Conservation (phyloP, 1,140 invertebrate genomes). For the Patella vulgata region DNA sequence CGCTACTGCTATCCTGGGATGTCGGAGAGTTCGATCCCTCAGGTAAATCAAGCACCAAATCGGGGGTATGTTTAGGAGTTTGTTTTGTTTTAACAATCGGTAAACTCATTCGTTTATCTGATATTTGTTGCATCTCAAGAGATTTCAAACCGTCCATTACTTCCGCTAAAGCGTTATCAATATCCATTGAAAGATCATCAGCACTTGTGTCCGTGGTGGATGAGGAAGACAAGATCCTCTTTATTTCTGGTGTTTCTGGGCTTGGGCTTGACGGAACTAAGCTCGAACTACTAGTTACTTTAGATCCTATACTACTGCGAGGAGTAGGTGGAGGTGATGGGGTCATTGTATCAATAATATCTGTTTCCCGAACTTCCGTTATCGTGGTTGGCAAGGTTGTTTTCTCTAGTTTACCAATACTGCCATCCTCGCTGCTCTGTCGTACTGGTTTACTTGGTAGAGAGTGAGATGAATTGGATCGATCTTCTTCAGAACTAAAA, state of each 20-base stretch:
- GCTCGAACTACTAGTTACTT: slow-evolving; percentile 23
- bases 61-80: slow-evolving; percentile 77
- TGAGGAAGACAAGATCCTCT: slow-evolving; percentile 4
- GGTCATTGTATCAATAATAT: slow-evolving; percentile 31
- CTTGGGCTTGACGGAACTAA: neutral
- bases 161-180: slow-evolving; percentile 62
- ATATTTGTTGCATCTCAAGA: slow-evolving; percentile 57
- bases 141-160: slow-evolving; percentile 61
- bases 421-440: slow-evolving; percentile 33
- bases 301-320: slow-evolving; percentile 13
- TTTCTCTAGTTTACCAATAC: slow-evolving; percentile 36
- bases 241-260: neutral
- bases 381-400: slow-evolving; percentile 48
- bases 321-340: slow-evolving; percentile 26
- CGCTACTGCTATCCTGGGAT: slow-evolving; percentile 43
- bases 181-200: slow-evolving; percentile 59
- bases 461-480: neutral
- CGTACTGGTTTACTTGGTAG: slow-evolving; percentile 1
- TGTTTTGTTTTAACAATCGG: slow-evolving; percentile 65
- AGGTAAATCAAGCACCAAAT: slow-evolving; percentile 89
- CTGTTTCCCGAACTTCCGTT: slow-evolving; percentile 39
- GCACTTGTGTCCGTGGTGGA: slow-evolving; percentile 28
- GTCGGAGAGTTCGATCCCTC: slow-evolving; percentile 37
- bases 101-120: slow-evolving; percentile 54
- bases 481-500: slow-evolving; percentile 5